Conservation (phyloP, 2,797 vertebrate genomes). For the Pangasius mekongensis region DNA sequence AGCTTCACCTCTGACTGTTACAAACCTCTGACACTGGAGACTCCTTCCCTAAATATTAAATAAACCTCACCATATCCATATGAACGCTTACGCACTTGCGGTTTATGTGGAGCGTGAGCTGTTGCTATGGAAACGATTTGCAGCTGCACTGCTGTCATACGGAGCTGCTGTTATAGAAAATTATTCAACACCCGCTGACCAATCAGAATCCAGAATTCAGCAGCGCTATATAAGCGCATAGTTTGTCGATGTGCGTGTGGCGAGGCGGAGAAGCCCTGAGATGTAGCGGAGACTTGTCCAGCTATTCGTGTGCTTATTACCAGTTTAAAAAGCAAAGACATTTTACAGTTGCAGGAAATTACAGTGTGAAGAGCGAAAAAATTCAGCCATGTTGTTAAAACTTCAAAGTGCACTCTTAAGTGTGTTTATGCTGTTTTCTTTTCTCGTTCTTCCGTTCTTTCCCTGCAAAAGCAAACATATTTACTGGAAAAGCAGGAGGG, state of each 20-base stretch:
- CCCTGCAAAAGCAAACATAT: conserved; percentile 19
- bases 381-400: too few relatives aligned
- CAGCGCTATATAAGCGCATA: not conserved
- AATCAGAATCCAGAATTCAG: not conserved
- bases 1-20: not conserved
- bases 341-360: not conserved
- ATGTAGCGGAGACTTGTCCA: not conserved
- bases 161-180: not conserved
- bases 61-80: not conserved
- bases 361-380: not conserved
- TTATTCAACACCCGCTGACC: not conserved
- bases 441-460: not conserved
- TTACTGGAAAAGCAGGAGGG: conserved; percentile 21
- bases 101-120: not conserved
- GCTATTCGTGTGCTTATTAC: not conserved
- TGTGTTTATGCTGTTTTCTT: not conserved
- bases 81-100: not conserved
- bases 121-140: not conserved
- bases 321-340: not conserved
- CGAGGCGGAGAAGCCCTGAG: too few relatives aligned
- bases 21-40: not conserved
- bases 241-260: not conserved
- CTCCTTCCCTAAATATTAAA: not conserved
- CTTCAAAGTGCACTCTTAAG: not conserved
- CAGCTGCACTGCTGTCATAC: not conserved